These are phyloP conservation scores for Argyra leucocephala DNA, from an alignment of 2,888 invertebrate genomes.

Conservation along the genomic window DNA sequence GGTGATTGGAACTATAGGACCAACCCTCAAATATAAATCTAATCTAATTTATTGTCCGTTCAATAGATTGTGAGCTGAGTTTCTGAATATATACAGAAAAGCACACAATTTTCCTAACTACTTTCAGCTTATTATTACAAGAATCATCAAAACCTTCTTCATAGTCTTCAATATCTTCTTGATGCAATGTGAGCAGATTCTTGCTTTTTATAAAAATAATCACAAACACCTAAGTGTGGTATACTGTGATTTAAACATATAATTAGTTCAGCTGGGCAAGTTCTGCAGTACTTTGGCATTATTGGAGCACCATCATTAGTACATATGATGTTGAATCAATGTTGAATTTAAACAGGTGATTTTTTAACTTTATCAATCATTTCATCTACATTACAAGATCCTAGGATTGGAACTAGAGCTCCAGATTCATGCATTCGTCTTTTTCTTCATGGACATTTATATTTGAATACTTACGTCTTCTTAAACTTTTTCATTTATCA, in stretches of 20 bases:
- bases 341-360: slow-evolving; percentile 13
- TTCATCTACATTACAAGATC: slow-evolving; percentile 14
- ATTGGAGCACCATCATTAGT: slow-evolving; percentile 13
- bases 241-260: slow-evolving; percentile 10
- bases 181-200: slow-evolving; percentile 11
- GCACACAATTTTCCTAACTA: too few relatives aligned
- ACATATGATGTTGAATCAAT: slow-evolving; percentile 8
- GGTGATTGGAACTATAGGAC: too few relatives aligned
- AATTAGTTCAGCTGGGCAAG: slow-evolving; percentile 10
- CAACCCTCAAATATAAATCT: too few relatives aligned
- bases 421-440: slow-evolving; percentile 12
- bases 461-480: slow-evolving; percentile 12
- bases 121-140: slow-evolving; percentile 11
- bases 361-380: slow-evolving; percentile 12
- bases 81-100: too few relatives aligned
- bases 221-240: slow-evolving; percentile 13
- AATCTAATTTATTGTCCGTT: too few relatives aligned
- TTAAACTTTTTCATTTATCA: slow-evolving; percentile 9
- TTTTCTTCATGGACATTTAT: slow-evolving; percentile 13
- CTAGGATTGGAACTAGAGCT: slow-evolving; percentile 13
- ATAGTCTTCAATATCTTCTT: slow-evolving; percentile 11
- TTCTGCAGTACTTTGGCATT: slow-evolving; percentile 9
- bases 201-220: slow-evolving; percentile 13
- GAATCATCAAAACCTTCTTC: slow-evolving; percentile 11
- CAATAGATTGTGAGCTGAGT: too few relatives aligned